Evolutionary conservation across 2,797 vertebrate genomes (phyloP).

Genomic region (Micromesistius poutassou): DNA sequence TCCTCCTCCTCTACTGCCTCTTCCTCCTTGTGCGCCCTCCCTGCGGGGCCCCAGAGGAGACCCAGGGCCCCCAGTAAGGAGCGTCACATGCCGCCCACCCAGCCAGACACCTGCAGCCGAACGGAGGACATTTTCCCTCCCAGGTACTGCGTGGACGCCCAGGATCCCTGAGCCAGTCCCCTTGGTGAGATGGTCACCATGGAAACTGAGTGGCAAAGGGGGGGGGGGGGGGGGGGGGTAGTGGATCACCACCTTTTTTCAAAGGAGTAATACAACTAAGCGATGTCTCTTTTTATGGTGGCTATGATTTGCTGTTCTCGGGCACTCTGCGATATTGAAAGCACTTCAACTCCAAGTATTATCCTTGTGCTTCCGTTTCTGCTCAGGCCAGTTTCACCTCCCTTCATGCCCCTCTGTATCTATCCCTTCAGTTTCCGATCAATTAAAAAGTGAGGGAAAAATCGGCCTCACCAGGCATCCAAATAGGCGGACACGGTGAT

Average conservation of each 20-base stretch:
- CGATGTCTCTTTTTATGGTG: not conserved
- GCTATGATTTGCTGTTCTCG: not conserved
- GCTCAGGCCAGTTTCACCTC: conserved; percentile 17
- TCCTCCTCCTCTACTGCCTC: conserved; percentile 35
- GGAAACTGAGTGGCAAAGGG: conserved; percentile 35
- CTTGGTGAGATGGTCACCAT: conserved; percentile 38
- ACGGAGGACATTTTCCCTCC: conserved; percentile 83
- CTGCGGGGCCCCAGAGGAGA: conserved; percentile 63
- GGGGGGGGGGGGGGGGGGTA: conserved; percentile 15
- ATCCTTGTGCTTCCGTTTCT: not conserved
- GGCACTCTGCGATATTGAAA: not conserved
- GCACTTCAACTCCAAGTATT: not conserved
- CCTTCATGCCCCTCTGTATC: conserved; percentile 23
- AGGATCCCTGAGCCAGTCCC: conserved; percentile 34
- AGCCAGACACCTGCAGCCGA: conserved; percentile 83
- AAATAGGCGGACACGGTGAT: conserved; percentile 23
- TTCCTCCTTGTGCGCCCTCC: conserved; percentile 39
- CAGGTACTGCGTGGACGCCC: conserved; percentile 82
- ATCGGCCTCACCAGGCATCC: conserved; percentile 36
- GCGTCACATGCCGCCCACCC: conserved; percentile 81
- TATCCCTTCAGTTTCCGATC: not conserved
- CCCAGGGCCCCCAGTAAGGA: conserved; percentile 85
- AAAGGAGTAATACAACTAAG: conserved; percentile 14
- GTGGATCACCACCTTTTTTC: conserved; percentile 21
- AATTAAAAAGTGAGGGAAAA: conserved; percentile 42